Percentiles rank a stretch among this genome's conserved stretches.
phyloP scores from a whole-genome alignment of 2,888 invertebrate genomes.

The Eristalinus sepulchralis region DNA sequence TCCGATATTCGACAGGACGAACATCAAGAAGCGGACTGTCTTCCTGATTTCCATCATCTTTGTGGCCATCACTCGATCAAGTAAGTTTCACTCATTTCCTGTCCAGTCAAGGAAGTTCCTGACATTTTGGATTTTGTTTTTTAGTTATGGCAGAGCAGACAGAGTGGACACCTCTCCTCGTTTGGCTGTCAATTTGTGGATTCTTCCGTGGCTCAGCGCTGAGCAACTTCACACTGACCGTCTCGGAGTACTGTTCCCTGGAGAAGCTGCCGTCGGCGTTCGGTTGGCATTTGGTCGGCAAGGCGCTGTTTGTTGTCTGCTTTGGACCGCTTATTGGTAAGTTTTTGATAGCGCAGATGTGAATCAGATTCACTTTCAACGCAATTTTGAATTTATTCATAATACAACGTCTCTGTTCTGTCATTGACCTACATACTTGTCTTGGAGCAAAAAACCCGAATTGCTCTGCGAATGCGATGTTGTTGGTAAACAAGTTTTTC shows the following conservation, averaged over 20 bases:
- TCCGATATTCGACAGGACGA: constrained; percentile 87
- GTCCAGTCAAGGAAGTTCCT: not conserved
- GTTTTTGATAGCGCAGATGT: too few species aligned
- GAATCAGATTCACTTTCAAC: not conserved
- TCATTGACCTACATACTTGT: not conserved
- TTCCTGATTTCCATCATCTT: constrained; percentile 88
- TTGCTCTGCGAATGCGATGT: not conserved
- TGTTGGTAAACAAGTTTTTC: not conserved
- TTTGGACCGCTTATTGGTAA: constrained; percentile 88
- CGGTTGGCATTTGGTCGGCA: constrained; percentile 89
- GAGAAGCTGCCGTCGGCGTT: constrained; percentile 89
- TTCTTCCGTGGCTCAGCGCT: constrained; percentile 90
- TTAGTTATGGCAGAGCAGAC: constrained; percentile 89
- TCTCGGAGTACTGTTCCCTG: constrained; percentile 88
- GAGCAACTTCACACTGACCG: constrained; percentile 89
- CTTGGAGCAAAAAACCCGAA: too few species aligned
- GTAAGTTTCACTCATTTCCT: constrained; percentile 82
- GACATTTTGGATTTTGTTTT: constrained; percentile 27
- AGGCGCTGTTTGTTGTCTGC: constrained; percentile 86
- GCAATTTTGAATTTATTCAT: not conserved
- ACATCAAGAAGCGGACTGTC: constrained; percentile 86
- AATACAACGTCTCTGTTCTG: not conserved
- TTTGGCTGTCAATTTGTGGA: constrained; percentile 88
- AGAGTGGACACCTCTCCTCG: constrained; percentile 86
- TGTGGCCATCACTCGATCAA: constrained; percentile 87